A percentile compares a stretch with the other conserved stretches of the same genome.
Evolutionary conservation across 2,797 vertebrate species (phyloP).

Genomic region (Orientallactaga sibirica): DNA sequence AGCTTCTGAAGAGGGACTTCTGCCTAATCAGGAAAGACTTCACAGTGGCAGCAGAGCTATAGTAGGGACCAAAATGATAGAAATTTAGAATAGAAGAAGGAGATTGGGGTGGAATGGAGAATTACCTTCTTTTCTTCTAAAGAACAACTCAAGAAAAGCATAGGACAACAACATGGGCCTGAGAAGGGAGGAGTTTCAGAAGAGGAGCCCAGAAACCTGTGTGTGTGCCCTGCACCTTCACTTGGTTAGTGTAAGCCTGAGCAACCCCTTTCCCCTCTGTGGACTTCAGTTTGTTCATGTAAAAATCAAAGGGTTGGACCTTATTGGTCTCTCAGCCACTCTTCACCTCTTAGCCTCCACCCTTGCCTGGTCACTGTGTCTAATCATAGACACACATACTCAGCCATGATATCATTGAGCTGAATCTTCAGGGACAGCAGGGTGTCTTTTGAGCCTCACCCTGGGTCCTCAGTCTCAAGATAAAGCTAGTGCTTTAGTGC

Average conservation of each 20-base stretch:
- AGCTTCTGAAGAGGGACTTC: background rate
- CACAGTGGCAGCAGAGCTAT: background rate
- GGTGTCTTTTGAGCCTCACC: background rate
- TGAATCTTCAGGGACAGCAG: background rate
- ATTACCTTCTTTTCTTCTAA: background rate
- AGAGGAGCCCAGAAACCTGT: background rate
- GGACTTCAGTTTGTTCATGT: background rate
- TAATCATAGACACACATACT: background rate
- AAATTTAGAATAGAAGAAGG: background rate
- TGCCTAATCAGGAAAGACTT: background rate
- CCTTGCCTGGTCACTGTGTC: background rate
- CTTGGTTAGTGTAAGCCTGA: accelerated
- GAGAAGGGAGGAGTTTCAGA: background rate
- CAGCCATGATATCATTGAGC: background rate
- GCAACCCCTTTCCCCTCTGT: background rate
- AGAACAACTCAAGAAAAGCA: background rate
- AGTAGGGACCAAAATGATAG: background rate
- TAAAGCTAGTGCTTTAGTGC: accelerated
- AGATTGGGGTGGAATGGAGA: background rate
- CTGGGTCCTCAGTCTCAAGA: background rate
- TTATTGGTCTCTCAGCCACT: background rate
- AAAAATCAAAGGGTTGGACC: background rate
- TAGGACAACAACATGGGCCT: background rate
- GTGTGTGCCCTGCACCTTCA: background rate
- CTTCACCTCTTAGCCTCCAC: background rate